Base-by-base conservation (phyloP, 1,140 invertebrate species). In the Cherax quadricarinatus region DNA sequence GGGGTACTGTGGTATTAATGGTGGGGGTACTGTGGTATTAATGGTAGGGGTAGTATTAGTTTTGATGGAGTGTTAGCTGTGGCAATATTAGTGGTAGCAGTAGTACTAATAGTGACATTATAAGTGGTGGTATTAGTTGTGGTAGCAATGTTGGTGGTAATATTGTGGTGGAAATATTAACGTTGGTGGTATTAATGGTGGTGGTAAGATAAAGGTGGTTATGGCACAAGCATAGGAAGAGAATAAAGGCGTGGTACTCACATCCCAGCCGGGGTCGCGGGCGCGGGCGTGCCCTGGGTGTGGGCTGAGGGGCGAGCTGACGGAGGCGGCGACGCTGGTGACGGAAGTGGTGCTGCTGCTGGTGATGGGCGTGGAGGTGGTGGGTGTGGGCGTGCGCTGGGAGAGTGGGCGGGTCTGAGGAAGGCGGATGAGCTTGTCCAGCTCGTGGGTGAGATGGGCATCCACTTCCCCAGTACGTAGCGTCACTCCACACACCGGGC, bases 401-500 rank as follows among this genome's bases (percentile, higher is more conserved):
- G 90, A 80, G 30, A 80, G 89, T n/a, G 89, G 89, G 73, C 89
- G 89, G 49, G 89, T 49, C 49, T 93, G 87, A 4, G 87, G 89
- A 41, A 94, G 86, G 16, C 94, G 93, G 60, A 92, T 94, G 57
- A 98, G 95, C 94, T 97, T 96, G 91, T 98, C 97, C 93, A 98
- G 95, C 95, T 98, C 97, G 89, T 97, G 95, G 16, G 96, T 95
- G 89, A 97, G 97, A 95, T 98, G 97, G 75, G 96, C 95, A 94
- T 98, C 97, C 53, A 98, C 94, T 94, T 98, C 97, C 51, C 96
- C 96, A 5, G 96, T 95, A 90, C 97, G 96, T 60, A 98, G 95
- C 41, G 97, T 97, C 18, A 97, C 96, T 84, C 97, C 97, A 95
- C 97, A 98, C 12, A 97, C 97, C n/a, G 97, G 97, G 95, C 97